Evolutionary conservation across 2,888 invertebrate genomes (phyloP).

Genomic region (Polydrusus tereticollis): DNA sequence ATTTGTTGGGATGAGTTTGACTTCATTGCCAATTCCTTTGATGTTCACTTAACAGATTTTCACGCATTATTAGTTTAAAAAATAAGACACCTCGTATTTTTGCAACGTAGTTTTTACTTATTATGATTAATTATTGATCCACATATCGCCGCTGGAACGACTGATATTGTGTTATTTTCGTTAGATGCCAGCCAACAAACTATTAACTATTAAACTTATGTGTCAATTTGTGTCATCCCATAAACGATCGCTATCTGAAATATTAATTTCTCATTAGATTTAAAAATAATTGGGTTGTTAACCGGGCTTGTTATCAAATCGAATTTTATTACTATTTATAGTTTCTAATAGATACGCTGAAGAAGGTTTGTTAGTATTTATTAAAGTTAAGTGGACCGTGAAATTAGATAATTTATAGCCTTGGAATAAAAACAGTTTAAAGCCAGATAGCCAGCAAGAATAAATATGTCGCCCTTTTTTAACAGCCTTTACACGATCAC

Average conservation of each 20-base stretch:
- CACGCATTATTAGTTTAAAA: no score
- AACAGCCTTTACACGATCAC: no score
- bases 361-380: background rate
- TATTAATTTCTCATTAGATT: constrained; percentile 16
- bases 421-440: background rate
- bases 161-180: constrained; percentile 10
- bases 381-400: background rate
- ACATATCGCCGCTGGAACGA: background rate
- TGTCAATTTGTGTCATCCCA: constrained; percentile 2
- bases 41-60: no score
- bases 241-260: background rate
- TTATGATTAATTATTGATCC: background rate
- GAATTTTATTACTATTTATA: constrained; percentile 2
- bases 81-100: background rate
- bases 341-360: background rate
- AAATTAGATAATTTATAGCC: constrained; percentile 3
- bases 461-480: no score
- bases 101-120: background rate
- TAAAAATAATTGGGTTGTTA: constrained; percentile 12
- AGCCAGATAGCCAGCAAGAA: no score
- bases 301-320: background rate
- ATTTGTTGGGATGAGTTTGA: no score
- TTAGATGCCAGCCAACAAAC: background rate
- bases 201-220: background rate
- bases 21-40: no score